Percentiles rank a stretch among this genome's conserved stretches.
phyloP scores from a whole-genome alignment of 2,797 vertebrate genomes.

The Craterocephalus amniculus region DNA sequence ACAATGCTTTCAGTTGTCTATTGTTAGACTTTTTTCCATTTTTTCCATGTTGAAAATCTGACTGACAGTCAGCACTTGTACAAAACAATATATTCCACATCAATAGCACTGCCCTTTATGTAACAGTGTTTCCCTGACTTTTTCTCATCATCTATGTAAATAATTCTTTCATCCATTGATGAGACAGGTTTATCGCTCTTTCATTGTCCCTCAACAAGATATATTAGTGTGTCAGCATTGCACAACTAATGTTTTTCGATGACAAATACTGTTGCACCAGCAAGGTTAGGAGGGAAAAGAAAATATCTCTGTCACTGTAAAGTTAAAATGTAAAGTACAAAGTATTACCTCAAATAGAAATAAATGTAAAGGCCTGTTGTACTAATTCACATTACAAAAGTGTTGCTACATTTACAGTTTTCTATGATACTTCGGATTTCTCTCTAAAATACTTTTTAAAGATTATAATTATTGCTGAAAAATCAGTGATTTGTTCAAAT shows the following conservation, averaged over 20 bases:
- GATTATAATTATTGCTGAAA: neutral
- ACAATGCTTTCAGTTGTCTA: neutral
- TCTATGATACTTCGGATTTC: too few relatives aligned
- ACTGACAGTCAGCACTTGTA: neutral
- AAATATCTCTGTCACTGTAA: neutral
- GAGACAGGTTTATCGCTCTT: neutral
- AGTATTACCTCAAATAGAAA: neutral
- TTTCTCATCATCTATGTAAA: neutral
- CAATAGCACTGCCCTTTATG: neutral
- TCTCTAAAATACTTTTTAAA: neutral
- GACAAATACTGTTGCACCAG: neutral
- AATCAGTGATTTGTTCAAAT: conserved; percentile 9
- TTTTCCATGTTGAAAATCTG: conserved; percentile 1
- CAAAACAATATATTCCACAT: neutral
- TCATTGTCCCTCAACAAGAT: neutral
- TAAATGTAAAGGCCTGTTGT: neutral
- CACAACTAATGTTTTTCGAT: neutral
- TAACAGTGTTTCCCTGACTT: neutral
- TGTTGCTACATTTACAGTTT: too few relatives aligned
- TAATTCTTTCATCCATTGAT: neutral
- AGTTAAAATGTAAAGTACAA: neutral
- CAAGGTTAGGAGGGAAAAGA: neutral
- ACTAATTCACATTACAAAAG: neutral
- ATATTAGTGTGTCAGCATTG: neutral
- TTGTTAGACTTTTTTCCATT: conserved; percentile 2